phyloP scores from a whole-genome alignment of 2,888 invertebrate species.

The Eumacrocentrus americanus region DNA sequence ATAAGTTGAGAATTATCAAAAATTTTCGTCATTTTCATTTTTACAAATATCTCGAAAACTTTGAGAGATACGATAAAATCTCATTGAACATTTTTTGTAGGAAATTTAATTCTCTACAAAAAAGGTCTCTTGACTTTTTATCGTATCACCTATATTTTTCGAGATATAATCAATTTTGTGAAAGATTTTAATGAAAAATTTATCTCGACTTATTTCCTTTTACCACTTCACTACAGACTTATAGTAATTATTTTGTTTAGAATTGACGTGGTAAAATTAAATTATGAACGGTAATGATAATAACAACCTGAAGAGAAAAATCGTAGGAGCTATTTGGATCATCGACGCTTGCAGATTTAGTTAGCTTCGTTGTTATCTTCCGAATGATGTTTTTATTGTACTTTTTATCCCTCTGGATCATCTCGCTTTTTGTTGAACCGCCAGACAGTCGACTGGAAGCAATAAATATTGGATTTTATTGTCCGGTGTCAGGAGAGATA shows the following conservation, averaged over 20 bases:
- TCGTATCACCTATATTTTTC: too few relatives aligned
- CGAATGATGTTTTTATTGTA: slow-evolving; percentile 82
- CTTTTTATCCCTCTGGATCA: slow-evolving; percentile 76
- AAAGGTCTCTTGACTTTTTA: too few relatives aligned
- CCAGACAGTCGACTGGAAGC: slow-evolving; percentile 74
- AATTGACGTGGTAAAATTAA: not conserved
- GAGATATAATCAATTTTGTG: too few relatives aligned
- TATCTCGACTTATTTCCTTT: too few relatives aligned
- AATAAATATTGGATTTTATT: slow-evolving; percentile 17
- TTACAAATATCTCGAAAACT: too few relatives aligned
- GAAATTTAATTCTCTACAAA: too few relatives aligned
- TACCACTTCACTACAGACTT: too few relatives aligned
- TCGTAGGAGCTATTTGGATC: slow-evolving; percentile 64
- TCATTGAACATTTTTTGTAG: too few relatives aligned
- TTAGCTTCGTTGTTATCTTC: slow-evolving; percentile 79
- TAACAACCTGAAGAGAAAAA: slow-evolving; percentile 52
- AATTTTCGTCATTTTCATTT: too few relatives aligned
- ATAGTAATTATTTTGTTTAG: not conserved
- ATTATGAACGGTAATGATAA: not conserved
- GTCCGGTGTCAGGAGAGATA: not conserved
- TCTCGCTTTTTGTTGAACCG: slow-evolving; percentile 85
- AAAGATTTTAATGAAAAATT: too few relatives aligned
- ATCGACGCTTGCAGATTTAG: slow-evolving; percentile 83
- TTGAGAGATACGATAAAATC: too few relatives aligned
- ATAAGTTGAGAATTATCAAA: too few relatives aligned